Conservation (phyloP, 2,113 vertebrate genomes). For the Pelvicachromis taeniatus region DNA sequence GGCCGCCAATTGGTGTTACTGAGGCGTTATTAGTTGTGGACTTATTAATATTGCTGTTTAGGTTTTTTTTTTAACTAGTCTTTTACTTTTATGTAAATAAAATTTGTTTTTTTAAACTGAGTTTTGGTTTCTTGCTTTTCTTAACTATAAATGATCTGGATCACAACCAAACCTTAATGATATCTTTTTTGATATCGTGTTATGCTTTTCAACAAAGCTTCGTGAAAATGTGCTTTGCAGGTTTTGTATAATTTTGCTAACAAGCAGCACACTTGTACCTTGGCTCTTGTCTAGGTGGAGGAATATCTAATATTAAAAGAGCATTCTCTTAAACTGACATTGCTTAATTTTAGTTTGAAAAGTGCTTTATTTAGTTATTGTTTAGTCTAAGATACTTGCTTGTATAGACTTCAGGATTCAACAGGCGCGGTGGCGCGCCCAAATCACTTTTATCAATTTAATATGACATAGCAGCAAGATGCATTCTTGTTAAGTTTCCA, state of each 20-base stretch:
- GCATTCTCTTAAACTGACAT: neutral
- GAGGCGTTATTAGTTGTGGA: neutral
- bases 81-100: neutral
- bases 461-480: no score
- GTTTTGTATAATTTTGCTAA: no score
- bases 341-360: neutral
- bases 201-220: neutral
- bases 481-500: no score
- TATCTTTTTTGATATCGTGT: neutral
- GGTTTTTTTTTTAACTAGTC: accelerated
- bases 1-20: no score
- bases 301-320: neutral
- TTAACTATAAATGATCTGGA: neutral
- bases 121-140: neutral
- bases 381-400: no score
- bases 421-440: no score
- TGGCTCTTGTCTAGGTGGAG: neutral
- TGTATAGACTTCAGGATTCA: no score
- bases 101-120: neutral
- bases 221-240: neutral
- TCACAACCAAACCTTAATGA: neutral
- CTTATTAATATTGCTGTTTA: neutral
- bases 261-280: neutral
- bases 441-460: no score
- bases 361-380: no score